Base-by-base conservation (phyloP, 1,140 invertebrate species). In the Mamestra configurata region DNA sequence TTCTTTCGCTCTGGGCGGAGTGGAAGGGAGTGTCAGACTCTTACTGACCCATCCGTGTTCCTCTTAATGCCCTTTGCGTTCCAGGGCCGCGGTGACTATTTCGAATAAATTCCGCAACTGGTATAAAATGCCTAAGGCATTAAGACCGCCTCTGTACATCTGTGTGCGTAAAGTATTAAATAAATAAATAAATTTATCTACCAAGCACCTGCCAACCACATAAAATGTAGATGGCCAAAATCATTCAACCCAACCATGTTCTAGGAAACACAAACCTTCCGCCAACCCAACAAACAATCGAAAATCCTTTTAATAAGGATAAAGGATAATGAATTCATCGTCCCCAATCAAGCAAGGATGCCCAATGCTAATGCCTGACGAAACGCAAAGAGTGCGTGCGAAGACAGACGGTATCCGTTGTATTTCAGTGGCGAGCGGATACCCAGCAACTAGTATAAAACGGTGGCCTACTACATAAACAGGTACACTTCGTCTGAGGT, bases 401-500 rank as follows among this genome's bases (percentile, higher is more conserved):
- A 8, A 51, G 64, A 80, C 75, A 66, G 11, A n/a, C 31, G 40
- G 27, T 22, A 68, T 76, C 81, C 76, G 77, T 27, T 22, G 18
- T 61, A 22, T 43, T 76, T 57, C 64, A 49, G 27, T 6, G 22
- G 20, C 18, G 13, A 10, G 22, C 31, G 31, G 24, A 22, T 61
- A 73, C 55, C 46, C 27, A 7, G 3, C 6, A 43, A 15, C 11
- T 35, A 35, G 79, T 92, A 91, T 93, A 93, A 84, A 93, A 84
- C 84, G 46, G 15, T 70, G 68, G 22, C 13, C 5, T 49, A n/a
- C 24, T 51, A 15, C 27, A 46, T 8, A 35, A 35, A 80, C 73
- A 59, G 20, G 71, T 61, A 92, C 89, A 93, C 90, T 90, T 92
- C 90, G 90, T 88, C 89, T 90, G 81, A 86, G 84, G 80, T 59